Evolutionary conservation across 2,888 invertebrate genomes (phyloP).

Genomic region (Dascillus cervinus): DNA sequence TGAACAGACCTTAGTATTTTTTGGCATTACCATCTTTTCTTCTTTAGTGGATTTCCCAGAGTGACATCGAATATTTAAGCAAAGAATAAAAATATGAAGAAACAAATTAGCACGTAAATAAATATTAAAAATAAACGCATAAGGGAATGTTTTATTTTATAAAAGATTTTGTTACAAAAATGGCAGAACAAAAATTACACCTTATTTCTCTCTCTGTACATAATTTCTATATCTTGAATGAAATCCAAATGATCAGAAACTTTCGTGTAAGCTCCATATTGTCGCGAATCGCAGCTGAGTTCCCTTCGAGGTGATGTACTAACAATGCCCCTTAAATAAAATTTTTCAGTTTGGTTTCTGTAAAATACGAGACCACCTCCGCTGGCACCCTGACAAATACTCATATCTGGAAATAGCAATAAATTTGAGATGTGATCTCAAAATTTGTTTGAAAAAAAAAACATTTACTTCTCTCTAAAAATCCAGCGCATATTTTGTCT

Average conservation of each 20-base stretch:
- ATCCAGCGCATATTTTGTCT: conserved; percentile 35
- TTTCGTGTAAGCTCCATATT: conserved; percentile 37
- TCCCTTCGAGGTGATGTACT: conserved; percentile 34
- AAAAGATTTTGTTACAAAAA: no score
- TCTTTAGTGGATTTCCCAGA: no score
- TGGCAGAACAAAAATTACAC: no score
- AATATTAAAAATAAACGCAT: no score
- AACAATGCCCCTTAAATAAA: conserved; percentile 43
- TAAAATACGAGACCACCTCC: conserved; percentile 42
- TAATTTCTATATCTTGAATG: conserved; percentile 5
- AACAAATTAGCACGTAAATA: no score
- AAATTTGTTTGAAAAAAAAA: background rate
- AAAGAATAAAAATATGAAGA: no score
- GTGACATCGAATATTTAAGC: no score
- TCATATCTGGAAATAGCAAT: conserved; percentile 30
- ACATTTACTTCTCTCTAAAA: conserved; percentile 1
- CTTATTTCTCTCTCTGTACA: no score
- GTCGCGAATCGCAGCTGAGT: conserved; percentile 28
- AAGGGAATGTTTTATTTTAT: no score
- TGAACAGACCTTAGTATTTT: no score
- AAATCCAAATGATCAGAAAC: conserved; percentile 28
- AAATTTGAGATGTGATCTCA: background rate
- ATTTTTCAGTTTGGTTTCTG: conserved; percentile 22
- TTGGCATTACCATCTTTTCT: no score
- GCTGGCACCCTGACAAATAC: conserved; percentile 42